A percentile compares a stretch with the other conserved stretches of the same genome.
Conservation (phyloP, 2,113 vertebrate species). For the Irena cyanogastra region DNA sequence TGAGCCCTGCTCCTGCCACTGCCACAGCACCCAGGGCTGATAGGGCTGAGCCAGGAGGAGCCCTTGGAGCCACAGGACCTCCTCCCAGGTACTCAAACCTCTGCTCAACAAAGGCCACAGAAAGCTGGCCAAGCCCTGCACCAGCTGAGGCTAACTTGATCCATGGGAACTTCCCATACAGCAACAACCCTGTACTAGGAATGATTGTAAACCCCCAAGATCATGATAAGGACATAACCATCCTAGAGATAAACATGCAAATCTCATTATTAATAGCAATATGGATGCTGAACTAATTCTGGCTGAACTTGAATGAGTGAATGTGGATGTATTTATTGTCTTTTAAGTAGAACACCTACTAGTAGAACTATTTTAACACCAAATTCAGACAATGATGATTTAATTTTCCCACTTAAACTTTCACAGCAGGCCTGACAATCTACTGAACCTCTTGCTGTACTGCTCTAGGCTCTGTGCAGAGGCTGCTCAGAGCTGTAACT, state of each 20-base stretch:
- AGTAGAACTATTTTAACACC: background rate
- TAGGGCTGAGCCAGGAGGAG: background rate
- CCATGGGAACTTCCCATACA: background rate
- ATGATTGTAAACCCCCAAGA: too few species aligned
- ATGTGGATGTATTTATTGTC: background rate
- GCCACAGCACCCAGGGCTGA: background rate
- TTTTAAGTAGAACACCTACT: background rate
- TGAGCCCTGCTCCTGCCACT: background rate
- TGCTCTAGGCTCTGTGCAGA: background rate
- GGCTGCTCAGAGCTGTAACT: background rate
- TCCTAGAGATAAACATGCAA: background rate
- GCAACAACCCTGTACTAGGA: background rate
- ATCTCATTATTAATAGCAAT: background rate
- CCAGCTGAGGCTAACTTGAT: too few species aligned
- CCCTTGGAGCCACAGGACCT: rapidly evolving
- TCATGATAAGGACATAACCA: background rate
- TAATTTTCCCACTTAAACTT: background rate
- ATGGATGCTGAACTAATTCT: background rate
- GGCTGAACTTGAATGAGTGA: background rate
- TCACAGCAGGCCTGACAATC: background rate
- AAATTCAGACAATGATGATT: background rate
- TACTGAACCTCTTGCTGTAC: background rate
- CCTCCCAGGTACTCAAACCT: background rate
- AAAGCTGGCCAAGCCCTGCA: background rate
- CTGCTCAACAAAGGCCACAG: background rate